Percentiles rank a stretch among this genome's conserved stretches.
These are phyloP conservation scores for Catharus bicknelli DNA, from an alignment of 2,113 vertebrate species.

Conservation along the genomic window DNA sequence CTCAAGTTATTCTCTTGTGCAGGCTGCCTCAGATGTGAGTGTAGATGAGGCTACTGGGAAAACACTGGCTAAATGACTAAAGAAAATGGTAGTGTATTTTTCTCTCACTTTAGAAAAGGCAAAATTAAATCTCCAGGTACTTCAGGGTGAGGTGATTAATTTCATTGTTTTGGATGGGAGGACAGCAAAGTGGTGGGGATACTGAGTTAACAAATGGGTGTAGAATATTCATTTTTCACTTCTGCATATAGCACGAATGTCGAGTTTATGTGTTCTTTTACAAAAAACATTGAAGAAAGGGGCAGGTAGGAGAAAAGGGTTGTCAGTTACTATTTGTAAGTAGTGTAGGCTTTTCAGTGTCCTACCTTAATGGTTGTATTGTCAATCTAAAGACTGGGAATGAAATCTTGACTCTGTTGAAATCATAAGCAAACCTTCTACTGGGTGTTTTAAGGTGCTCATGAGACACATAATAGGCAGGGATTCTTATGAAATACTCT, in stretches of 20 bases:
- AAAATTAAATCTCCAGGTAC: background rate
- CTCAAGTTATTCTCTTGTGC: background rate
- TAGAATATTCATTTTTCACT: background rate
- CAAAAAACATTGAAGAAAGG: background rate
- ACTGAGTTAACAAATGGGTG: background rate
- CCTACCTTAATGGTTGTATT: background rate
- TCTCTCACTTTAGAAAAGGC: background rate
- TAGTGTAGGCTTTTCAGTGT: background rate
- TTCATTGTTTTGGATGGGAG: background rate
- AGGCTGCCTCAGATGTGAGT: background rate
- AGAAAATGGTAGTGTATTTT: background rate
- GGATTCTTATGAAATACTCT: background rate
- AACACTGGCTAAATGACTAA: background rate
- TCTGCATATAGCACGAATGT: background rate
- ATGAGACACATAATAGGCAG: background rate
- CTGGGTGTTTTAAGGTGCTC: background rate
- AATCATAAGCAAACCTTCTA: background rate
- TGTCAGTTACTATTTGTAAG: background rate
- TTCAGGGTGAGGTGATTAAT: background rate
- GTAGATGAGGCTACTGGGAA: background rate
- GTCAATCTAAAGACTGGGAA: background rate
- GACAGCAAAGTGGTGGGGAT: background rate
- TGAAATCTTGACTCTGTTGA: constrained; percentile 1
- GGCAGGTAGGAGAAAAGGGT: background rate
- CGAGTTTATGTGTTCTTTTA: background rate